Evolutionary conservation across 2,797 vertebrate genomes (phyloP), one percentile per base, ranked within the genome.

Genomic region (Eulemur mongoz): DNA sequence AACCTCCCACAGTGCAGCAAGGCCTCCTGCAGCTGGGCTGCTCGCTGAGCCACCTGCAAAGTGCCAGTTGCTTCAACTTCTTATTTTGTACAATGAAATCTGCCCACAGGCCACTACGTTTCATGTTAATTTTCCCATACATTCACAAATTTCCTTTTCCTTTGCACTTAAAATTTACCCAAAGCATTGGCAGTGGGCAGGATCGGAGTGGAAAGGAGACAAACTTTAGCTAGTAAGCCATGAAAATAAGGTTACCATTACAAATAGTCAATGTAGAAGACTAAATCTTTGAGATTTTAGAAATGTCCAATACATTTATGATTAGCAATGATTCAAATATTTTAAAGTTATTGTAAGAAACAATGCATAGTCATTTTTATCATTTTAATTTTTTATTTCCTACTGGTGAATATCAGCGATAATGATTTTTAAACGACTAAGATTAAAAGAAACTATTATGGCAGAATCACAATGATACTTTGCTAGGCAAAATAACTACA

Each of bases 1-100:
- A 99, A 99, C 94, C 99, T 99, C 93, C 99, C 99, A 97, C 99
- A 99, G 91, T 99, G 99, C 97, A 99, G 98, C 80, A 99, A 98
- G n/a, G 99, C 99, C 98, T 99, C 99, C 54, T 99, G 99, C 92
- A 99, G 98, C 92, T 99, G 99, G 0, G 99, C 99, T 23, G 99
- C 99, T 87, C 99, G 99, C 96, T 99, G 99, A n/a, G 99, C 99
- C 95, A 99, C 99, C 99, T 99, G 93, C 32, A 86, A 70, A 91
- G 63, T n/a, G 7, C 13, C 93, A 67, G 1, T 59, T 23, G 13
- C 13, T 52, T 52, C 69, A 48, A 18, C 7, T 85, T 30, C 32
- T 61, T 20, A 2, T 45, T 92, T 91, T 43, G 18, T 5, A 4
- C 70, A 50, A 86, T 72, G 14, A 73, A 75, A 45, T 12, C 18